phyloP scores from a whole-genome alignment of 2,888 invertebrate genomes.

The Achlya flavicornis region DNA sequence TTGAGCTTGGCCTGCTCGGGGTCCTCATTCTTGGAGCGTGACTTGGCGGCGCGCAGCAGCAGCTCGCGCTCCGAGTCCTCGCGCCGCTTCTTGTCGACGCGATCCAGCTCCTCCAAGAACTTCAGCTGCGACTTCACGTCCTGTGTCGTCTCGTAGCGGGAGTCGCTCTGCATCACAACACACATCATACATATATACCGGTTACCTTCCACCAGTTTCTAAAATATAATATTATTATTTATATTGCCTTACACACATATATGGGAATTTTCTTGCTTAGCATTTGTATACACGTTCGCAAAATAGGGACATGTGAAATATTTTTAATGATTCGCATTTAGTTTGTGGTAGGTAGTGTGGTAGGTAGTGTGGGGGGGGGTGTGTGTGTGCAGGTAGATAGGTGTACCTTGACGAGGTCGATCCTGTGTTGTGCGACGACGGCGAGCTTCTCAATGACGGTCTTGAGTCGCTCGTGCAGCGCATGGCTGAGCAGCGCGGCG shows the following conservation, averaged over 20 bases:
- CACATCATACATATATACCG: neutral
- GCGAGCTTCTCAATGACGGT: conserved; percentile 95
- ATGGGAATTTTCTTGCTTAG: no score
- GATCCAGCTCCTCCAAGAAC: conserved; percentile 98
- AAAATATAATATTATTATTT: no score
- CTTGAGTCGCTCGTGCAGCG: conserved; percentile 96
- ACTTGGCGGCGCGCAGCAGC: conserved; percentile 96
- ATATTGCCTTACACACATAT: no score
- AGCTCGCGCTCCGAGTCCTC: conserved; percentile 98
- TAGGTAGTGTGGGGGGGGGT: neutral
- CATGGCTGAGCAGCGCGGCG: conserved; percentile 95
- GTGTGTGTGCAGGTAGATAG: neutral
- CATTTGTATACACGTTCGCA: no score
- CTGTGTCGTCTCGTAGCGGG: conserved; percentile 93
- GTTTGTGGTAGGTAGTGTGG: neutral
- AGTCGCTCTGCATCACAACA: conserved; percentile 86
- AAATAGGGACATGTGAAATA: no score
- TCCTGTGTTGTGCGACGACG: conserved; percentile 96
- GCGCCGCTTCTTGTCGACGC: conserved; percentile 95
- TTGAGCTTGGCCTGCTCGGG: conserved; percentile 98
- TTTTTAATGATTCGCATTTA: no score
- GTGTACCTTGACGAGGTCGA: conserved; percentile 95
- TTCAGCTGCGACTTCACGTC: conserved; percentile 97
- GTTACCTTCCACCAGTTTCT: no score
- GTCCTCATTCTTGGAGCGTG: conserved; percentile 97